Percentiles rank a stretch among this genome's conserved stretches.
Evolutionary conservation across 2,113 vertebrate species (phyloP).

Genomic region (Taxidea taxus): DNA sequence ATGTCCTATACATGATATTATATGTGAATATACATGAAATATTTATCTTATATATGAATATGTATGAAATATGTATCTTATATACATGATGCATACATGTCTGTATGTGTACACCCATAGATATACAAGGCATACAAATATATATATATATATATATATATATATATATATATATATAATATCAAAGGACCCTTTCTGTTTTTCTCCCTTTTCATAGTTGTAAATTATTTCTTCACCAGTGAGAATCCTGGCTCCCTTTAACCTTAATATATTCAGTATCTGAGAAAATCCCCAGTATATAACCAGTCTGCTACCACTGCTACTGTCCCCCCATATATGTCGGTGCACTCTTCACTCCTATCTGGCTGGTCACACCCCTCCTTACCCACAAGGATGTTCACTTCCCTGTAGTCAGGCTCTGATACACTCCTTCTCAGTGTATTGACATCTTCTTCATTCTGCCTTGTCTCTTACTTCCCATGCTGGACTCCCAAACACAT

Average conservation of each 20-base stretch:
- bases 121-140: not conserved
- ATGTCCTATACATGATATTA: not conserved
- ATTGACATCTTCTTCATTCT: not conserved
- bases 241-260: not conserved
- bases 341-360: not conserved
- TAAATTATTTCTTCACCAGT: not conserved
- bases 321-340: not conserved
- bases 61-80: not conserved
- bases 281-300: not conserved
- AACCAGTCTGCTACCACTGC: not conserved
- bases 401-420: not conserved
- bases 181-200: not conserved
- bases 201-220: not conserved
- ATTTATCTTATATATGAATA: not conserved
- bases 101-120: not conserved
- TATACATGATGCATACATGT: not conserved
- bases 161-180: not conserved
- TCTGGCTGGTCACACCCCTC: too few species aligned
- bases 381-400: not conserved
- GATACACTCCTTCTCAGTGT: not conserved
- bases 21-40: not conserved
- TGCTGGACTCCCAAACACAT: not conserved
- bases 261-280: not conserved
- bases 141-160: not conserved
- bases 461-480: not conserved